Percentiles rank a stretch among this genome's conserved stretches.
phyloP scores from a whole-genome alignment of 1,140 invertebrate species.

The Philopotamus ludificatus region DNA sequence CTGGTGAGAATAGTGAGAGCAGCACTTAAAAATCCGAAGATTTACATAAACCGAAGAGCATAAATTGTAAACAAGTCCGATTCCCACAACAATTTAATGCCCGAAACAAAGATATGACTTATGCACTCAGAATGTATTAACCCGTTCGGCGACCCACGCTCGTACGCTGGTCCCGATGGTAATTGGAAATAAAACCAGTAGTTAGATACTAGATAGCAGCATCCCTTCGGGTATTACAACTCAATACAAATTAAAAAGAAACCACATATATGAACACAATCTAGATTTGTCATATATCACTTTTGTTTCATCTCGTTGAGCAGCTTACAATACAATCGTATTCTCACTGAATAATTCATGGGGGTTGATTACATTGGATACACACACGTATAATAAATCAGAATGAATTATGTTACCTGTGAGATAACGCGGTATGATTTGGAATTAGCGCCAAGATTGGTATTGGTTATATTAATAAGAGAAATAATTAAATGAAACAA shows the following conservation, averaged over 20 bases:
- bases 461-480: background rate
- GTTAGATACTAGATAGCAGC: conserved; percentile 34
- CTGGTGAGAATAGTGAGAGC: background rate
- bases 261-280: background rate
- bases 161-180: conserved; percentile 19
- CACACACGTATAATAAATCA: background rate
- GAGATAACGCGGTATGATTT: background rate
- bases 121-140: background rate
- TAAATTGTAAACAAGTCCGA: background rate
- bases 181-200: conserved; percentile 41
- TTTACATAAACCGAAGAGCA: background rate
- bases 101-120: background rate
- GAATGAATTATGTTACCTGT: background rate
- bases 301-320: background rate
- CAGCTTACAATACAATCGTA: background rate
- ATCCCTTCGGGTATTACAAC: conserved; percentile 25
- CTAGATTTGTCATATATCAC: background rate
- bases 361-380: background rate
- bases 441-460: background rate
- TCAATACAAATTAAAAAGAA: conserved; percentile 26
- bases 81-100: conserved; percentile 14
- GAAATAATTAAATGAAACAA: conserved; percentile 19
- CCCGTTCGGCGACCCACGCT: conserved; percentile 12
- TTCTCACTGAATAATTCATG: background rate
- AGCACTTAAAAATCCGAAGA: background rate